Conservation (phyloP, 53 echinoderm and acorn worm genomes). For the Patiria pectinifera region DNA sequence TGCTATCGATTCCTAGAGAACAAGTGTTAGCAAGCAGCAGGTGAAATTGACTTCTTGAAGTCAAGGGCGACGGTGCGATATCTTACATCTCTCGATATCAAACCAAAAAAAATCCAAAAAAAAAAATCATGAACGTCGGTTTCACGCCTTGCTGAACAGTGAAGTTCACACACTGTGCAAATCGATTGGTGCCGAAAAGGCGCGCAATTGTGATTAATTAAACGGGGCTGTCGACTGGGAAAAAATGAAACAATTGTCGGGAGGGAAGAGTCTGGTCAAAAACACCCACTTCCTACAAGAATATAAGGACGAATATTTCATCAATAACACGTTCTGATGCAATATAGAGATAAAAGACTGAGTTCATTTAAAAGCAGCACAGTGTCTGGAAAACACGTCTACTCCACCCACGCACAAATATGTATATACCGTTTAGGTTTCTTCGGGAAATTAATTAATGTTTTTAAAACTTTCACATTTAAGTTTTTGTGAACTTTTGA, state of each 20-base stretch:
- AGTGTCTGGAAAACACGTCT: no score
- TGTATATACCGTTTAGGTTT: no score
- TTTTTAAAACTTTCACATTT: no score
- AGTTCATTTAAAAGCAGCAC: no score
- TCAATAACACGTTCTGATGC: not conserved
- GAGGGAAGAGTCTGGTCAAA: not conserved
- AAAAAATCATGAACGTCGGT: not conserved
- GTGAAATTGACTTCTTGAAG: not conserved
- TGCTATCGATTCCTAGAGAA: not conserved
- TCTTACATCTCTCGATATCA: not conserved
- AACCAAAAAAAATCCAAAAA: not conserved
- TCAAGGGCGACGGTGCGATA: not conserved
- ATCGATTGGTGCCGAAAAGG: conserved; percentile 18
- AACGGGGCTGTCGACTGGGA: not conserved
- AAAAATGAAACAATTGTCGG: not conserved
- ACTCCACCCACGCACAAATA: no score
- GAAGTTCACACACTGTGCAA: not conserved
- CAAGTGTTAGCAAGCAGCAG: not conserved
- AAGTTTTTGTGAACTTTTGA: no score
- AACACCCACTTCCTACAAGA: not conserved
- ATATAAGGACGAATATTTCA: not conserved
- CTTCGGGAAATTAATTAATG: no score
- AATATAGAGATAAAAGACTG: no score
- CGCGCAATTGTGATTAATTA: not conserved
- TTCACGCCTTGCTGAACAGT: conserved; percentile 18